phyloP scores from a whole-genome alignment of 2,113 vertebrate species.

The Mastomys natalensis region DNA sequence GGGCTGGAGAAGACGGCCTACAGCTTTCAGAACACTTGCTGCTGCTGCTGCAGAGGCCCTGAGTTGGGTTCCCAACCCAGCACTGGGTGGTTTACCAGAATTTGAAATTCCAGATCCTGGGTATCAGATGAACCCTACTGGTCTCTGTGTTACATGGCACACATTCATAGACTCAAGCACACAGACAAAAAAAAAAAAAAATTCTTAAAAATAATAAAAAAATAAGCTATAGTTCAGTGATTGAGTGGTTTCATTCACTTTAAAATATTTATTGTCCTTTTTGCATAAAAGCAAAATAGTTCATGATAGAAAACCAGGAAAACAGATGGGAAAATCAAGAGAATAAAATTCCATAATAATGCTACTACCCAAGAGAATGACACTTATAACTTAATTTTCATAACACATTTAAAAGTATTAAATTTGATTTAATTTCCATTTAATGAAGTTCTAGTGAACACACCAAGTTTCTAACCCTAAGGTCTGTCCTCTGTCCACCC shows the following conservation, averaged over 20 bases:
- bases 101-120: neutral
- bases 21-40: neutral
- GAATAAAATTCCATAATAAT: conserved; percentile 19
- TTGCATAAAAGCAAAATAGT: neutral
- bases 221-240: neutral
- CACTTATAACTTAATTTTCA: neutral
- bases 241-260: conserved; percentile 9
- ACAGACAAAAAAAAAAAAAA: neutral
- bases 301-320: conserved; percentile 30
- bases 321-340: neutral
- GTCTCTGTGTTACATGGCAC: neutral
- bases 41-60: neutral
- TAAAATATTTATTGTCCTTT: conserved; percentile 20
- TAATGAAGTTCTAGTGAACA: conserved; percentile 11
- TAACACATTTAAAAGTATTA: neutral
- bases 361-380: neutral
- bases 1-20: neutral
- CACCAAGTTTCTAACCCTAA: neutral
- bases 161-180: neutral
- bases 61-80: neutral
- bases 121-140: neutral
- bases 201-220: neutral
- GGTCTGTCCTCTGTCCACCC: neutral
- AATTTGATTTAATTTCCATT: neutral
- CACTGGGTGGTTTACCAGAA: neutral